Percentiles rank a stretch among this genome's conserved stretches.
phyloP scores from a whole-genome alignment of 1,140 invertebrate genomes.

The Bradynema listronoti region DNA sequence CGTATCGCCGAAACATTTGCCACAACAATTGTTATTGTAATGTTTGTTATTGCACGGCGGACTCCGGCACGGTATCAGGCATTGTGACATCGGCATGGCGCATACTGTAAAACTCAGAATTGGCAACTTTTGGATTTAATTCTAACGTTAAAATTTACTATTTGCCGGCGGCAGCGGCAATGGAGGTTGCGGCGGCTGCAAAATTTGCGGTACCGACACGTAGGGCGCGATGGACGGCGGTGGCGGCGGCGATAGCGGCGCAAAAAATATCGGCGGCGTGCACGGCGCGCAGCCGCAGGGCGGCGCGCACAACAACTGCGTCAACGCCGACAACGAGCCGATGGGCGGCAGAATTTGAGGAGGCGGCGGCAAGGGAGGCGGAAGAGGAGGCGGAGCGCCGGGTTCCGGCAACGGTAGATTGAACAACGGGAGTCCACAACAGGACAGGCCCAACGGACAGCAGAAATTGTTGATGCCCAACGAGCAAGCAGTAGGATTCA shows the following conservation, averaged over 20 bases:
- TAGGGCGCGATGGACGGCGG: not conserved
- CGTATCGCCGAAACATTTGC: conserved; percentile 1
- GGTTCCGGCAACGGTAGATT: not conserved
- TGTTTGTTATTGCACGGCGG: not conserved
- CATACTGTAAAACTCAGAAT: not conserved
- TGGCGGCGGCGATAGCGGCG: not conserved
- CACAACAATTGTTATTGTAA: not conserved
- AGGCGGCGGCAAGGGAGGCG: not conserved
- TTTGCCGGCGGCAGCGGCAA: not conserved
- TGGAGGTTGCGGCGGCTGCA: conserved; percentile 9
- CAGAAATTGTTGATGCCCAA: not conserved
- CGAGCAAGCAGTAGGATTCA: not conserved
- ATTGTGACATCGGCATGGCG: conserved; percentile 5
- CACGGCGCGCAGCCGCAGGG: conserved; percentile 1
- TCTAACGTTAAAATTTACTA: not conserved
- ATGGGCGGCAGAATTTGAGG: not conserved
- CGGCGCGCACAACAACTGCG: conserved; percentile 1
- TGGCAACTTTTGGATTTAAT: not conserved
- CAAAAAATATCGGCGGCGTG: not conserved
- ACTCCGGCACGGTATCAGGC: conserved; percentile 3
- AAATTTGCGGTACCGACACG: conserved; percentile 1
- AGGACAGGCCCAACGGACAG: not conserved
- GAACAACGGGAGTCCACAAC: not conserved
- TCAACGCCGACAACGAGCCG: not conserved
- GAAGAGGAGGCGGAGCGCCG: not conserved